phyloP scores from a whole-genome alignment of 2,113 vertebrate genomes.

The Phoxinus phoxinus region DNA sequence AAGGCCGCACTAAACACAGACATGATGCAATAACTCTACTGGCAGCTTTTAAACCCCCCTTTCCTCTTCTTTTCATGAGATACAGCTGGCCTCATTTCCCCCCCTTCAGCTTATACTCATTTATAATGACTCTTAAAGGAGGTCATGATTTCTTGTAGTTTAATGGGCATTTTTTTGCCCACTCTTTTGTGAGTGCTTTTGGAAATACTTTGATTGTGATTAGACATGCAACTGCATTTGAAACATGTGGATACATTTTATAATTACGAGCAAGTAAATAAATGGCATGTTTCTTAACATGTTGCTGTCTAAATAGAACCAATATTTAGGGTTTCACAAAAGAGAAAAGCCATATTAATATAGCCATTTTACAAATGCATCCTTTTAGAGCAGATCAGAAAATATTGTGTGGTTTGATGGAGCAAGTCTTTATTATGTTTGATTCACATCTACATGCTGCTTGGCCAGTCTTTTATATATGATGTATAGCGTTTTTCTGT shows the following conservation, averaged over 20 bases:
- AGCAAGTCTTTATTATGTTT: background rate
- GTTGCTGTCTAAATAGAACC: background rate
- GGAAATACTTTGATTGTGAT: slow-evolving; percentile 9
- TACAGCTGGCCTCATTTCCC: slow-evolving; percentile 43
- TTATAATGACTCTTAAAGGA: slow-evolving; percentile 25
- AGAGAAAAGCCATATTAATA: background rate
- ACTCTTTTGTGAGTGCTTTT: background rate
- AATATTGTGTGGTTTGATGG: slow-evolving; percentile 6
- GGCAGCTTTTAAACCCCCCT: slow-evolving; percentile 41
- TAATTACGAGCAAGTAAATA: background rate
- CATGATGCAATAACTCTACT: slow-evolving; percentile 56
- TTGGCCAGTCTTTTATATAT: background rate
- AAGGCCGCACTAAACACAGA: slow-evolving; percentile 51
- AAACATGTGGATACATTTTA: slow-evolving; percentile 2
- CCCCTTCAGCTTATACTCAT: slow-evolving; percentile 35
- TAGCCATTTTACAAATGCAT: background rate
- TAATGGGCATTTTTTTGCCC: slow-evolving; percentile 21
- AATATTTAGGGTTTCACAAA: background rate
- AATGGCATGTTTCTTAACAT: background rate
- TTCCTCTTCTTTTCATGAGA: slow-evolving; percentile 50
- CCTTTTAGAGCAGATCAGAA: background rate
- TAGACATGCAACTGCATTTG: slow-evolving; percentile 30
- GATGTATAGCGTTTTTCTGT: background rate
- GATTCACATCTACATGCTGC: background rate
- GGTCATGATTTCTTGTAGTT: slow-evolving; percentile 41